phyloP scores from a whole-genome alignment of 53 echinoderm and acorn worm species.

The Crossaster papposus region DNA sequence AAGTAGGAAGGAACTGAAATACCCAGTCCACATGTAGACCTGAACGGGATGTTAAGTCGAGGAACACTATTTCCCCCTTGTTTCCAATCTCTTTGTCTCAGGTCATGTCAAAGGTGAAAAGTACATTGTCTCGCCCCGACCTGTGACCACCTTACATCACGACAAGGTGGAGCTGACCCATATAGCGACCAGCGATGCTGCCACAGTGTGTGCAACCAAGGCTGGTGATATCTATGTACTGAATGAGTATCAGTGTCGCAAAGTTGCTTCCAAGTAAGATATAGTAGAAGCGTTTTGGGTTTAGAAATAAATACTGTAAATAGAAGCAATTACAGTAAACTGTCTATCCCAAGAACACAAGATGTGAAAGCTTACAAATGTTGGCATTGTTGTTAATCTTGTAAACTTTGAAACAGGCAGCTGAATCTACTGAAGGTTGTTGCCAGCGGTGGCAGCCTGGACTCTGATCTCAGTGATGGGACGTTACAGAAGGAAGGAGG shows the following conservation, averaged over 20 bases:
- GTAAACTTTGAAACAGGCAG: slow-evolving; percentile 55
- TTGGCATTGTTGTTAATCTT: neutral
- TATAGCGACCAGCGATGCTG: slow-evolving; percentile 86
- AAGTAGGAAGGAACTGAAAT: too few relatives aligned
- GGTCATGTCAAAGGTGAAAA: slow-evolving; percentile 86
- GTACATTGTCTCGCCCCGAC: slow-evolving; percentile 66
- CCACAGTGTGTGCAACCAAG: slow-evolving; percentile 83
- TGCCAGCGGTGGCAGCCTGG: slow-evolving; percentile 76
- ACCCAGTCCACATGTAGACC: too few relatives aligned
- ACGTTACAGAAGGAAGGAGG: slow-evolving; percentile 72
- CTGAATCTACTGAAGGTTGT: slow-evolving; percentile 80
- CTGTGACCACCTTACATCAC: slow-evolving; percentile 86
- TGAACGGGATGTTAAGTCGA: neutral
- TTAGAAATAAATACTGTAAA: too few relatives aligned
- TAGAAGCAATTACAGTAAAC: too few relatives aligned
- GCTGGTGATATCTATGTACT: slow-evolving; percentile 91
- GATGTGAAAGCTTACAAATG: neutral
- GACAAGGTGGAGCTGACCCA: slow-evolving; percentile 73
- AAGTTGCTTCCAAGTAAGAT: slow-evolving; percentile 95
- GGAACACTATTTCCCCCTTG: neutral
- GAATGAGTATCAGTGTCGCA: slow-evolving; percentile 93
- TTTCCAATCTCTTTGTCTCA: slow-evolving; percentile 1
- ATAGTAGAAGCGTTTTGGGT: neutral
- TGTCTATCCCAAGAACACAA: neutral
- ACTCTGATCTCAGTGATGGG: slow-evolving; percentile 73